A percentile compares a stretch with the other conserved stretches of the same genome.
These are phyloP conservation scores for Fregata magnificens DNA, from an alignment of 2,113 vertebrate genomes.

Conservation along the genomic window DNA sequence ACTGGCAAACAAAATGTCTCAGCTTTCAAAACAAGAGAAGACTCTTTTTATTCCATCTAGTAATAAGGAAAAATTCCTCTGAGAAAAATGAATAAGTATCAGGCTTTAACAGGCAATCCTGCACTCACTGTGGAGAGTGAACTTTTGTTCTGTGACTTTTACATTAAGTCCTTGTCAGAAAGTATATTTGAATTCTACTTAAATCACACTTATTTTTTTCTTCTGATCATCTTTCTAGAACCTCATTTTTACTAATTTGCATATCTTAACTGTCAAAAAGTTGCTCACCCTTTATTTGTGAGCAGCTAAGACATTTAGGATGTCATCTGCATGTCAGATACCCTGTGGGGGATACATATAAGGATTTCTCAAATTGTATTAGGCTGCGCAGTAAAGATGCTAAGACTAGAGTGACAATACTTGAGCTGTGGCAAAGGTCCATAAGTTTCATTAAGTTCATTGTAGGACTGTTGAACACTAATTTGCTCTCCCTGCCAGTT, in stretches of 20 bases:
- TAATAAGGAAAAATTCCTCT: not conserved
- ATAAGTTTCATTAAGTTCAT: not conserved
- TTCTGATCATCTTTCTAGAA: not conserved
- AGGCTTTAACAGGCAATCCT: not conserved
- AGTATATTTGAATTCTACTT: not conserved
- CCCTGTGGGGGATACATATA: not conserved
- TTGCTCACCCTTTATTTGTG: not conserved
- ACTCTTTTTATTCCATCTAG: not conserved
- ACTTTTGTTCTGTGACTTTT: not conserved
- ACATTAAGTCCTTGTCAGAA: not conserved
- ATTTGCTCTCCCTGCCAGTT: not conserved
- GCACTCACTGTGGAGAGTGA: not conserved
- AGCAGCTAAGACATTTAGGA: not conserved
- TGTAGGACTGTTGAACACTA: not conserved
- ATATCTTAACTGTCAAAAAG: not conserved
- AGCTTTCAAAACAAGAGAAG: not conserved
- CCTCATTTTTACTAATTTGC: not conserved
- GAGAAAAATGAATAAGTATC: not conserved
- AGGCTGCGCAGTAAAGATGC: not conserved
- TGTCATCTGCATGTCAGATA: not conserved
- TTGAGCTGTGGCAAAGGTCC: not conserved
- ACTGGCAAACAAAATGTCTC: not conserved
- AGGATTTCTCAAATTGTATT: not conserved
- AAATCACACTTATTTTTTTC: not conserved
- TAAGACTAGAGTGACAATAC: not conserved